These are phyloP conservation scores for Cordylochernes scorpioides DNA, from an alignment of 2,888 invertebrate species.

Conservation along the genomic window DNA sequence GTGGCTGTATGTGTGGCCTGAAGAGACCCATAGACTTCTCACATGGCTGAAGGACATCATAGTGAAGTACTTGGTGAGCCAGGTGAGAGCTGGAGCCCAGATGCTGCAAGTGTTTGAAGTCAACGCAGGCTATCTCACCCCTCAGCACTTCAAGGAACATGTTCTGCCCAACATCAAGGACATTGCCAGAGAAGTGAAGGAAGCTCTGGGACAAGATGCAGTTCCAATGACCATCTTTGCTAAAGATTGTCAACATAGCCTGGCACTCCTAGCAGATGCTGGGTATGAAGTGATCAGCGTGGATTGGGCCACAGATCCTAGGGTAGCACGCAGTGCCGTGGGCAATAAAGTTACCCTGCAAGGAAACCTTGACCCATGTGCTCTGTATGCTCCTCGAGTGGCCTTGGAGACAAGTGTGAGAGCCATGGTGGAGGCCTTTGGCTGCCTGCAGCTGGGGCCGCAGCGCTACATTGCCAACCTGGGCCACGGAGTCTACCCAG, in stretches of 20 bases:
- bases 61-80: conserved; percentile 69
- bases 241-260: conserved; percentile 66
- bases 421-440: conserved; percentile 57
- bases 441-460: too few species aligned
- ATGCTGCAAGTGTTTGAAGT: conserved; percentile 85
- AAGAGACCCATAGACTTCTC: conserved; percentile 47
- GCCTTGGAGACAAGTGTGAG: conserved; percentile 36
- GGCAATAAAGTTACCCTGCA: conserved; percentile 57
- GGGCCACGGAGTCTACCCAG: conserved; percentile 89
- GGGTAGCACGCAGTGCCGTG: conserved; percentile 33
- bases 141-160: conserved; percentile 43
- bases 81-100: conserved; percentile 24
- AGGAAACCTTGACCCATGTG: conserved; percentile 86
- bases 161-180: conserved; percentile 47
- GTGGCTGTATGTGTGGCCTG: conserved; percentile 56
- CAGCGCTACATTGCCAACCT: conserved; percentile 74
- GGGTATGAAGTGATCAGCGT: conserved; percentile 73
- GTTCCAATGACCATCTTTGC: conserved; percentile 85
- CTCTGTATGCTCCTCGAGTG: conserved; percentile 48
- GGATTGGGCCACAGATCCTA: conserved; percentile 77
- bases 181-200: conserved; percentile 41
- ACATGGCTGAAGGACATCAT: conserved; percentile 46
- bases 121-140: conserved; percentile 62
- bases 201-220: conserved; percentile 34
- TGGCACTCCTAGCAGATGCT: conserved; percentile 43